Conservation (phyloP, 2,113 vertebrate species). For the Typhlomys cinereus region DNA sequence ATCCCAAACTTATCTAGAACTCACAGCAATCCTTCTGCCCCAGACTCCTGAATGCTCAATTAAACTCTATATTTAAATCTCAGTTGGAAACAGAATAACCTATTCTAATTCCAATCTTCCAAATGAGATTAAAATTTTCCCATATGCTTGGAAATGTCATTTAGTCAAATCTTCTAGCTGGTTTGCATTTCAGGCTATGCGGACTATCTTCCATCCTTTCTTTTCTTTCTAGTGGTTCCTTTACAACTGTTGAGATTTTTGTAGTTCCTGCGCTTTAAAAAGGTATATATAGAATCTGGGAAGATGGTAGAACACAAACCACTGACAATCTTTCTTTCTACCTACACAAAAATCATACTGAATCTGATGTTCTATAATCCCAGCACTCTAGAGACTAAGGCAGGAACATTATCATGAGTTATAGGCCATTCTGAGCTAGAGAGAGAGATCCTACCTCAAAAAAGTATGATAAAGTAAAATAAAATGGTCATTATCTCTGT, state of each 20-base stretch:
- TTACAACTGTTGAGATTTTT: not conserved
- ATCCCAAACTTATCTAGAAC: not conserved
- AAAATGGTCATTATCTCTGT: too few species aligned
- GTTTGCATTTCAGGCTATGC: slow-evolving; percentile 25
- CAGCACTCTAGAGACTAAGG: not conserved
- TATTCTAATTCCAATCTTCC: slow-evolving; percentile 8
- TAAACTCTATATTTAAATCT: slow-evolving; percentile 16
- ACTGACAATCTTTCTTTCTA: not conserved
- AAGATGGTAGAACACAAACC: not conserved
- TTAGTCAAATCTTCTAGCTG: not conserved
- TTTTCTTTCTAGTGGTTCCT: not conserved
- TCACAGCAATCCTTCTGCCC: not conserved
- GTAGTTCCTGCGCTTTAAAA: not conserved
- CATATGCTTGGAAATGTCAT: slow-evolving; percentile 30
- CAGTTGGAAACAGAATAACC: slow-evolving; percentile 14
- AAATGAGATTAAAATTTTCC: not conserved
- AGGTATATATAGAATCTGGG: not conserved
- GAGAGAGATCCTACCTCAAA: not conserved
- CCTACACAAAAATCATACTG: not conserved
- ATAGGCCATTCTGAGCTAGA: not conserved
- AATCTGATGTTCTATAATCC: not conserved
- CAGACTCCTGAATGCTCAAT: not conserved
- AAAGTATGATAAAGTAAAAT: too few species aligned
- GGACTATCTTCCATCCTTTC: not conserved
- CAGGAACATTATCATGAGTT: not conserved